Percentiles rank a stretch among this genome's conserved stretches.
Evolutionary conservation across 2,113 vertebrate species (phyloP).

Genomic region (Prolemur simus): DNA sequence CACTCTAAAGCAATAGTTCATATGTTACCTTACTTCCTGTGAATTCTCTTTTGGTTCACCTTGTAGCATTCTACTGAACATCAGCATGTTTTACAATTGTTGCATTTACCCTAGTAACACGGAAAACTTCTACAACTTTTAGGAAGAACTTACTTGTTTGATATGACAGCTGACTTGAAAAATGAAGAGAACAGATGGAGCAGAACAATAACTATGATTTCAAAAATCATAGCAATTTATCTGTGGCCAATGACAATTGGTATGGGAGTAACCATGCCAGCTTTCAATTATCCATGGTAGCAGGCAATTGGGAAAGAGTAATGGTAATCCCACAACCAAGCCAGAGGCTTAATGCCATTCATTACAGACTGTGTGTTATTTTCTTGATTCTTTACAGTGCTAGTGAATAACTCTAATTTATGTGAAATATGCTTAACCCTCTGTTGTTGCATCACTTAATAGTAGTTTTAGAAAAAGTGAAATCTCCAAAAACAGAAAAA

Average conservation of each 20-base stretch:
- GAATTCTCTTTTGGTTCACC: background rate
- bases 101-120: slow-evolving; percentile 34
- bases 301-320: slow-evolving; percentile 13
- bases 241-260: slow-evolving; percentile 49
- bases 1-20: background rate
- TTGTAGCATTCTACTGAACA: background rate
- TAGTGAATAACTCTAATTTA: slow-evolving; percentile 35
- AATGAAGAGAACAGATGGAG: slow-evolving; percentile 69
- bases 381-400: background rate
- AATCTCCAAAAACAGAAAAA: background rate
- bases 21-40: background rate
- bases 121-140: slow-evolving; percentile 36
- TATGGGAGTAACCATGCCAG: slow-evolving; percentile 46
- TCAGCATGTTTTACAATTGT: background rate
- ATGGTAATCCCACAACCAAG: background rate
- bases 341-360: slow-evolving; percentile 1
- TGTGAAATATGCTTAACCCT: background rate
- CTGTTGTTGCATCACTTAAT: background rate
- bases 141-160: slow-evolving; percentile 25
- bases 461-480: background rate
- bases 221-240: slow-evolving; percentile 68
- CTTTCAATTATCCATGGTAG: slow-evolving; percentile 57
- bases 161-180: slow-evolving; percentile 68
- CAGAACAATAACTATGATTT: slow-evolving; percentile 66
- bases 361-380: background rate